Percentiles rank a stretch among this genome's conserved stretches.
phyloP scores from a whole-genome alignment of 2,113 vertebrate genomes.

The Poicephalus gulielmi region DNA sequence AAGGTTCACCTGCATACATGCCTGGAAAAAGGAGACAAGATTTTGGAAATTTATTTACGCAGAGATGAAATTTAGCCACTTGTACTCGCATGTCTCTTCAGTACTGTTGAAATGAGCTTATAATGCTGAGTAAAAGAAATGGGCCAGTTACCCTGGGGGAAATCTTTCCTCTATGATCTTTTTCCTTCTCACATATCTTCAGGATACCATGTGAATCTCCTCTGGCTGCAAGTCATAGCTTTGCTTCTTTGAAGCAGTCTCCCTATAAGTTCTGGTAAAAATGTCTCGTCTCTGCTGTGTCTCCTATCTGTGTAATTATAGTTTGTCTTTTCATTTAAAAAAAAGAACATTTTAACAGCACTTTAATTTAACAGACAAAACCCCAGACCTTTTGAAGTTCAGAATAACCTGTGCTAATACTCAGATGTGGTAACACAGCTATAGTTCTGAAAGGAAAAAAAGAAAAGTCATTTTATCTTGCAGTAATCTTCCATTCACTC shows the following conservation, averaged over 20 bases:
- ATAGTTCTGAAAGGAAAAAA: background rate
- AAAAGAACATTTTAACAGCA: background rate
- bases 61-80: background rate
- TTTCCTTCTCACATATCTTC: background rate
- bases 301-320: background rate
- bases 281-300: background rate
- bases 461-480: background rate
- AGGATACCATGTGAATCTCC: background rate
- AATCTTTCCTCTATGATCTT: background rate
- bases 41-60: background rate
- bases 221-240: background rate
- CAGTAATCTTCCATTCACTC: background rate
- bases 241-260: background rate
- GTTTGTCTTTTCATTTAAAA: background rate
- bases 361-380: background rate
- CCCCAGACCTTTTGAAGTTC: background rate
- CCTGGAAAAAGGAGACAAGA: background rate
- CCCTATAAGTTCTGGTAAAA: background rate
- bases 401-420: background rate
- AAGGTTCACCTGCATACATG: background rate
- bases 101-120: background rate
- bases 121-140: background rate
- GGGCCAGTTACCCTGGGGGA: background rate
- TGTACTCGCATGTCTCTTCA: background rate
- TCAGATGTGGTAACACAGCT: background rate